Conservation (phyloP, 2,113 vertebrate genomes). For the human region DNA sequence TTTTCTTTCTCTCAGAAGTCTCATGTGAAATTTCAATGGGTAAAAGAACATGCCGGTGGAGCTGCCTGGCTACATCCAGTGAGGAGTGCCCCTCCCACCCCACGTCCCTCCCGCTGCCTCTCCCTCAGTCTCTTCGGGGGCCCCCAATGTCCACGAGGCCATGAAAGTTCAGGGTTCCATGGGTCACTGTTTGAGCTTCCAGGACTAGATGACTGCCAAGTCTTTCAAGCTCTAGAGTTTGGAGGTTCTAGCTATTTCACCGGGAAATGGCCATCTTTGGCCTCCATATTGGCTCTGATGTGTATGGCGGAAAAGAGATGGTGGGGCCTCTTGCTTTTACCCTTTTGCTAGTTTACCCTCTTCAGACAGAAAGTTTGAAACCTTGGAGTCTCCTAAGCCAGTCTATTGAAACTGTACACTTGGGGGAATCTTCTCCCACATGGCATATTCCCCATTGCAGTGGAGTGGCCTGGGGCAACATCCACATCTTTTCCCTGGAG, state of each 20-base stretch:
- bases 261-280: neutral
- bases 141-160: neutral
- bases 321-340: neutral
- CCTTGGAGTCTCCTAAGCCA: neutral
- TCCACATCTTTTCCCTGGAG: neutral
- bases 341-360: neutral
- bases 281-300: neutral
- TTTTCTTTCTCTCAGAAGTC: neutral
- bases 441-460: neutral
- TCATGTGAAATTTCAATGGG: neutral
- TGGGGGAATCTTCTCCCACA: neutral
- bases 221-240: neutral
- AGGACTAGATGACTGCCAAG: neutral
- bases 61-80: neutral
- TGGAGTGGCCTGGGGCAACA: neutral
- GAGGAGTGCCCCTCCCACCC: neutral
- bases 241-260: neutral
- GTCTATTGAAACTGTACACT: neutral
- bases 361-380: neutral
- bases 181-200: neutral
- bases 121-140: neutral
- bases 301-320: neutral
- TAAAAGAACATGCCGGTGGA: accelerated
- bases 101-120: neutral
- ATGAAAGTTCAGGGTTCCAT: neutral